Evolutionary conservation across 2,888 invertebrate genomes (phyloP).

Genomic region (Anticlea derivata): DNA sequence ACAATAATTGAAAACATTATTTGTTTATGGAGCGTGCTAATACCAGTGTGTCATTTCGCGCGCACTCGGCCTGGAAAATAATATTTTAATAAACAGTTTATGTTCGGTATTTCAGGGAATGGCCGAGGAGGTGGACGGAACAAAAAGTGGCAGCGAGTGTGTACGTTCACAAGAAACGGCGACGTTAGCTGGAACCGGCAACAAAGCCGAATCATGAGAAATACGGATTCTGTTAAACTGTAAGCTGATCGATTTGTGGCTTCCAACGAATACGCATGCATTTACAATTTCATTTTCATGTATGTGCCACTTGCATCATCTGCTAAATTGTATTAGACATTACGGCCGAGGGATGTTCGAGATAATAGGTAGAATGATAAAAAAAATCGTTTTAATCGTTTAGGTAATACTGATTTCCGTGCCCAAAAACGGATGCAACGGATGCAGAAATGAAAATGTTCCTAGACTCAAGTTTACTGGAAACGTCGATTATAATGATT

Average conservation of each 20-base stretch:
- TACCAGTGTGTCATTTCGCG: conserved; percentile 26
- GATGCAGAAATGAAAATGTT: no score
- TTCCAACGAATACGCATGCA: conserved; percentile 33
- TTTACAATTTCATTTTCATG: conserved; percentile 20
- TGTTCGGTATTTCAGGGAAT: conserved; percentile 31
- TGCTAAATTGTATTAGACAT: background rate
- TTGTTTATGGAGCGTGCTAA: conserved; percentile 29
- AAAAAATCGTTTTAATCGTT: no score
- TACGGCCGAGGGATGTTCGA: background rate
- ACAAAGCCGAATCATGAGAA: conserved; percentile 51
- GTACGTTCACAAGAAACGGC: conserved; percentile 43
- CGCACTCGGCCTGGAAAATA: conserved; percentile 22
- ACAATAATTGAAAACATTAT: conserved; percentile 18
- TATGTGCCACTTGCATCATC: conserved; percentile 1
- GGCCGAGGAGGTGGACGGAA: conserved; percentile 38
- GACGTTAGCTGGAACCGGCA: conserved; percentile 44
- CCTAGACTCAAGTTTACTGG: conserved; percentile 19
- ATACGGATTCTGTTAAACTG: conserved; percentile 56
- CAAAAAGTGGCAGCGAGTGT: conserved; percentile 39
- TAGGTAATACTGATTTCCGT: no score
- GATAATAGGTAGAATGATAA: no score
- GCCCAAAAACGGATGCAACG: no score
- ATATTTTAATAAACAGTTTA: conserved; percentile 27
- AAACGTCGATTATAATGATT: conserved; percentile 25
- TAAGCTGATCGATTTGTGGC: conserved; percentile 50